Conservation (phyloP, 2,113 vertebrate species). For the Willisornis vidua region DNA sequence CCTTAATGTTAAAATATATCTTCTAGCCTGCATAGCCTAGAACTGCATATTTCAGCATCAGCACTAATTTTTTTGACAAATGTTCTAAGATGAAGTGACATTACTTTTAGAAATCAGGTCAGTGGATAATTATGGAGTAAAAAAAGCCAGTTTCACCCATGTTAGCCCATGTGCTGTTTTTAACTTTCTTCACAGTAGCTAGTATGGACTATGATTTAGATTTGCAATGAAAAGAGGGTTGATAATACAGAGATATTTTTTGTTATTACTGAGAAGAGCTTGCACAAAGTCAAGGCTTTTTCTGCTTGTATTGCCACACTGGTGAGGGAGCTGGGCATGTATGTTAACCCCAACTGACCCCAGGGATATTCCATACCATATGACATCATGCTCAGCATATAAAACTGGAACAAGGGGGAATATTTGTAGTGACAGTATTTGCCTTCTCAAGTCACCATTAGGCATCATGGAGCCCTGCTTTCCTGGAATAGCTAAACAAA, state of each 20-base stretch:
- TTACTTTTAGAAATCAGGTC: conserved; percentile 57
- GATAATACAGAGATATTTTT: neutral
- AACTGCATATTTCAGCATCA: neutral
- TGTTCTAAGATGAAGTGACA: conserved; percentile 31
- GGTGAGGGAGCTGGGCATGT: rapidly evolving
- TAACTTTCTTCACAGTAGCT: neutral
- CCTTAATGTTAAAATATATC: neutral
- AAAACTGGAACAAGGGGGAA: neutral
- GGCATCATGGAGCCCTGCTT: neutral
- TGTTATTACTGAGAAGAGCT: neutral
- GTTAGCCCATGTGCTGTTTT: neutral
- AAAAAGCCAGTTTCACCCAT: neutral
- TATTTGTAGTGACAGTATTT: neutral
- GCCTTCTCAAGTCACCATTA: neutral
- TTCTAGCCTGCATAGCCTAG: neutral
- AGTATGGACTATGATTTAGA: neutral
- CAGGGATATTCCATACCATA: rapidly evolving
- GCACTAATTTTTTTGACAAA: conserved; percentile 51
- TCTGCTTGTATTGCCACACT: neutral
- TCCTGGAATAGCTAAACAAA: too few relatives aligned
- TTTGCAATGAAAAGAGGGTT: neutral
- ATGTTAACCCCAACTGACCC: neutral
- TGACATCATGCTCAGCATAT: neutral
- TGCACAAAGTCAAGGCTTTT: neutral
- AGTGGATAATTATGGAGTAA: neutral